Conservation (phyloP, 2,888 invertebrate species). For the Odontomyia ornata region DNA sequence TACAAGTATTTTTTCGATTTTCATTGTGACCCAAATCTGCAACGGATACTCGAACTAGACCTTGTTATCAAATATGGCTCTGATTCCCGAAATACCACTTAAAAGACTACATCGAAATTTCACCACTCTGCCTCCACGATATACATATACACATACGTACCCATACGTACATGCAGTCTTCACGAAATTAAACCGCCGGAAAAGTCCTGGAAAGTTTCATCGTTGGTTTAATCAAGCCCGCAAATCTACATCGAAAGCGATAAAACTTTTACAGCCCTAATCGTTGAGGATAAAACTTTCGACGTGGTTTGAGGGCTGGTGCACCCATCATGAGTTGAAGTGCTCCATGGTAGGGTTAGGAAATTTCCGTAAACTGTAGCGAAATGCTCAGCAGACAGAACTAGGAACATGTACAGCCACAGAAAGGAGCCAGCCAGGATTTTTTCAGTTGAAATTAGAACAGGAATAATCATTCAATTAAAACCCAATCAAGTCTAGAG, state of each 20-base stretch:
- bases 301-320: conserved; percentile 2
- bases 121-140: background rate
- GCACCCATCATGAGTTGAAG: background rate
- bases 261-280: conserved; percentile 44
- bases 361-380: background rate
- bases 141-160: background rate
- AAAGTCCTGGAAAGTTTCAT: conserved; percentile 36
- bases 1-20: background rate
- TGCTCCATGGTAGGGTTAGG: background rate
- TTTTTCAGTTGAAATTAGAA: conserved; percentile 40
- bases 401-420: background rate
- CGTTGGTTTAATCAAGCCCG: conserved; percentile 43
- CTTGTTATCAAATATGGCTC: conserved; percentile 6
- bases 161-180: conserved; percentile 16
- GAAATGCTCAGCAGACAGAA: background rate
- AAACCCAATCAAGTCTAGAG: conserved; percentile 37
- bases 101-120: conserved; percentile 18
- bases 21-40: conserved; percentile 27
- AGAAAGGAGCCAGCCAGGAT: background rate
- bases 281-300: conserved; percentile 40
- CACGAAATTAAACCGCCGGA: conserved; percentile 8
- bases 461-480: conserved; percentile 44
- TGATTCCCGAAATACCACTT: conserved; percentile 40
- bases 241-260: conserved; percentile 44
- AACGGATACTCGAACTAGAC: conserved; percentile 18